Evolutionary conservation across 2,888 invertebrate species (phyloP).

Genomic region (Nomada goodeniana): DNA sequence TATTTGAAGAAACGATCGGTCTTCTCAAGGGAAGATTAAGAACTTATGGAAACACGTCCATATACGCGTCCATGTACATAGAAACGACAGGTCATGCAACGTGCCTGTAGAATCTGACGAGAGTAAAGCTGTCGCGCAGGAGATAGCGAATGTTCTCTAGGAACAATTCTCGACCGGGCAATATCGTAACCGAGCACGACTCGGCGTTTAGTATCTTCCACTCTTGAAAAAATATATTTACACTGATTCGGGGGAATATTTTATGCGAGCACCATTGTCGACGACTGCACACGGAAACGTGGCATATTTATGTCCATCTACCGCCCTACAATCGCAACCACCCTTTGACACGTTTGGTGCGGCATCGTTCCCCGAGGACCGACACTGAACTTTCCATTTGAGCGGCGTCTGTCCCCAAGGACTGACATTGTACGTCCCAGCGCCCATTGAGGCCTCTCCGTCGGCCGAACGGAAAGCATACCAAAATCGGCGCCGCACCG

Average conservation of each 20-base stretch:
- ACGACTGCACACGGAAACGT: neutral
- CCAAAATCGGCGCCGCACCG: no score
- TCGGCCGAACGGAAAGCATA: no score
- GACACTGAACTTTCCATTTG: no score
- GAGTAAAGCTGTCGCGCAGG: no score
- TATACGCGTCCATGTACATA: constrained; percentile 20
- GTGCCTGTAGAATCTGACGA: constrained; percentile 18
- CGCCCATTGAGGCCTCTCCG: no score
- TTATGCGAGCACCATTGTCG: neutral
- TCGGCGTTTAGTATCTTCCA: constrained; percentile 15
- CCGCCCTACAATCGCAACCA: neutral
- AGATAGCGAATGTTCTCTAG: no score
- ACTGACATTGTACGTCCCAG: no score
- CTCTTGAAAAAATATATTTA: neutral
- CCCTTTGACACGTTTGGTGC: constrained; percentile 6
- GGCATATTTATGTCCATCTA: constrained; percentile 5
- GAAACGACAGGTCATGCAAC: constrained; percentile 21
- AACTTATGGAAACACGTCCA: constrained; percentile 35
- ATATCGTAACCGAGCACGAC: constrained; percentile 12
- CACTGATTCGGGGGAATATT: constrained; percentile 4
- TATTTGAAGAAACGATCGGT: constrained; percentile 35
- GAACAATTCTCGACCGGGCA: neutral
- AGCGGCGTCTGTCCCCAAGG: no score
- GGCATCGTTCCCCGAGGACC: no score
- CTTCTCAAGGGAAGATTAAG: constrained; percentile 39